These are phyloP conservation scores for Enteromius treurensis DNA, from an alignment of 2,797 vertebrate species.

Conservation along the genomic window DNA sequence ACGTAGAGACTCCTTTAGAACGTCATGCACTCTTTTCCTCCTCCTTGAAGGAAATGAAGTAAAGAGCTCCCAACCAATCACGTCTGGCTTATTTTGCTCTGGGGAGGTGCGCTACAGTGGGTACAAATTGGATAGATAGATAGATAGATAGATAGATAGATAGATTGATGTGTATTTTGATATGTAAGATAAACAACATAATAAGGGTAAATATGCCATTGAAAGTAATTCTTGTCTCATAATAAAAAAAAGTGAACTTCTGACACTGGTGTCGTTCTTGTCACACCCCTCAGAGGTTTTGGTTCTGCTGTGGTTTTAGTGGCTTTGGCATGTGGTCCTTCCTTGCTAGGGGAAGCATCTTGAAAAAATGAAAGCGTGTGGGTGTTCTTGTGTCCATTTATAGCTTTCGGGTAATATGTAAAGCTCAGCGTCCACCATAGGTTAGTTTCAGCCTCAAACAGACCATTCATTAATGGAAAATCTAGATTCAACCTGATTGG, in stretches of 20 bases:
- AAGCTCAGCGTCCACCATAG: background rate
- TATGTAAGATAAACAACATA: background rate
- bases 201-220: background rate
- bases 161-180: background rate
- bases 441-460: constrained; percentile 21
- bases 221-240: background rate
- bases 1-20: constrained; percentile 9
- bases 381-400: constrained; percentile 18
- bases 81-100: background rate
- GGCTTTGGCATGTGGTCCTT: background rate
- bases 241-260: background rate
- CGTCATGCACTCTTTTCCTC: constrained; percentile 1
- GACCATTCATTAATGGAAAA: background rate
- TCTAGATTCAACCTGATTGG: constrained; percentile 24
- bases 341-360: background rate
- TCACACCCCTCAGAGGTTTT: constrained; percentile 18
- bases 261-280: background rate
- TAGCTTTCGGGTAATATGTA: constrained; percentile 10
- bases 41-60: too few relatives aligned
- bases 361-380: background rate
- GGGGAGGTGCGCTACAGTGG: background rate
- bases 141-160: background rate
- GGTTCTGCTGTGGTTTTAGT: constrained; percentile 1
- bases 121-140: background rate
- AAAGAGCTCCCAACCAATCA: too few relatives aligned